Evolutionary conservation across 2,113 vertebrate genomes (phyloP).

Genomic region (Brevimyrus niger): DNA sequence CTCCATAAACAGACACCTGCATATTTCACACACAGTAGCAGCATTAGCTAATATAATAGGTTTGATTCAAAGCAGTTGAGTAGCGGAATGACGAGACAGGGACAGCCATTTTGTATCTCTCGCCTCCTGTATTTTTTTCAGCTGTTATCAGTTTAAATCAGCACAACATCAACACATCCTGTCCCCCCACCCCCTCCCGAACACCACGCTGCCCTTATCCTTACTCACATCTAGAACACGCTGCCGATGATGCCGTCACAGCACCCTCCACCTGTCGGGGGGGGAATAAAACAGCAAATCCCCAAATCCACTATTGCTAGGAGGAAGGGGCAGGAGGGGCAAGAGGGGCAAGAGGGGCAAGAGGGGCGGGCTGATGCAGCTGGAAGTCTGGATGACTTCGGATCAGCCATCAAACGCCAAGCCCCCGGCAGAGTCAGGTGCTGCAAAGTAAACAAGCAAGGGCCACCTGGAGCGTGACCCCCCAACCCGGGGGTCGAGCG

Average conservation of each 20-base stretch:
- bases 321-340: background rate
- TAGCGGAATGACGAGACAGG: background rate
- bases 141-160: background rate
- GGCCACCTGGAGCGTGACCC: background rate
- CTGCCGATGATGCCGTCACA: slow-evolving; percentile 21
- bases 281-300: slow-evolving; percentile 42
- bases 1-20: background rate
- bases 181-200: background rate
- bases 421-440: background rate
- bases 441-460: background rate
- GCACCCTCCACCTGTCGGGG: slow-evolving; percentile 51
- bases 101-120: background rate
- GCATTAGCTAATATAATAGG: background rate
- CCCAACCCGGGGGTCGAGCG: background rate
- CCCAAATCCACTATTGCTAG: slow-evolving; percentile 69
- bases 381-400: background rate
- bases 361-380: background rate
- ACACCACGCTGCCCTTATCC: background rate
- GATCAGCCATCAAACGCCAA: background rate
- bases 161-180: background rate
- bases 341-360: too few species aligned
- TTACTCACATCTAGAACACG: background rate
- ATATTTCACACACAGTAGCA: background rate
- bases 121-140: background rate
- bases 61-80: background rate